Conservation (phyloP, 2,797 vertebrate species). For the Australoheros facetus region DNA sequence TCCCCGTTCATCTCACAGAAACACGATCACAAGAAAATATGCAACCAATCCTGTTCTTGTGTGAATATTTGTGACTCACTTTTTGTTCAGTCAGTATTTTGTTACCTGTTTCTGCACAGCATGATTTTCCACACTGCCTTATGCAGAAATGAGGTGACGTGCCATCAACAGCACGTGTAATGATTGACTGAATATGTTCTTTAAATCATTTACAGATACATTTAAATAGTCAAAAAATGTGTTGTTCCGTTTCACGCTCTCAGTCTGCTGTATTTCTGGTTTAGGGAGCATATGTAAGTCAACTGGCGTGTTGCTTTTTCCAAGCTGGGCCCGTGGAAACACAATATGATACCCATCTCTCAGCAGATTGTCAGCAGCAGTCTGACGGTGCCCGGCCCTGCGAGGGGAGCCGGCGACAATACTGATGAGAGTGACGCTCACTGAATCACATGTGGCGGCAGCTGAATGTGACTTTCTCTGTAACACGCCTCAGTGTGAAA, state of each 20-base stretch:
- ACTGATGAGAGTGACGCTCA: conserved; percentile 20
- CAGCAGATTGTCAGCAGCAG: conserved; percentile 48
- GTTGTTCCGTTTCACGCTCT: not conserved
- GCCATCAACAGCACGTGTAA: not conserved
- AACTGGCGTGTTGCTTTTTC: conserved; percentile 14
- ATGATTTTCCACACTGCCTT: not conserved
- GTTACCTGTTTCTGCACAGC: not conserved
- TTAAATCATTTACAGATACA: not conserved
- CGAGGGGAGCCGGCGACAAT: not conserved
- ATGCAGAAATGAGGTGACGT: not conserved
- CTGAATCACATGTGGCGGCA: conserved; percentile 12
- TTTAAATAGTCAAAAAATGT: not conserved
- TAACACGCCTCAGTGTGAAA: not conserved
- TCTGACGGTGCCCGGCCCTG: not conserved
- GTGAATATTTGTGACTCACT: not conserved
- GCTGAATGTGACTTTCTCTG: conserved; percentile 43
- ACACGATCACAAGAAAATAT: not conserved
- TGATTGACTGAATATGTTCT: not conserved
- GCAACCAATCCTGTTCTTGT: not conserved
- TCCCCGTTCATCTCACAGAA: too few species aligned
- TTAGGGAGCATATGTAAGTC: conserved; percentile 15
- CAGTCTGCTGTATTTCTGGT: not conserved
- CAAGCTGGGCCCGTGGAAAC: not conserved
- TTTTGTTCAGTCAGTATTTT: not conserved
- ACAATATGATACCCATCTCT: conserved; percentile 17